These are phyloP conservation scores for Ectropis grisescens DNA, from an alignment of 1,140 invertebrate genomes.

Conservation along the genomic window DNA sequence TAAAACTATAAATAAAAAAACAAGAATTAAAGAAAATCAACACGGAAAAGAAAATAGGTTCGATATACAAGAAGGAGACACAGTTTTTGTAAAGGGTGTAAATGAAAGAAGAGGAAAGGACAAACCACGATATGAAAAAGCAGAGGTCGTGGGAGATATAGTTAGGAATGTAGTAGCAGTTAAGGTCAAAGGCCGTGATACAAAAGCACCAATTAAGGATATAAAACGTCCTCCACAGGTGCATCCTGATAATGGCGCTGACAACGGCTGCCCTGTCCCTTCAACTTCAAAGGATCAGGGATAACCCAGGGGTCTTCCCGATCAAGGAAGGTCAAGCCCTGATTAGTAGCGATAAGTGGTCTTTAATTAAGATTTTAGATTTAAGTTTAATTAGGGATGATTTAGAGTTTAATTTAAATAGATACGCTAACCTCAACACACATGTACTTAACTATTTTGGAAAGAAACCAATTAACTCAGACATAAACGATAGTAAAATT, in stretches of 20 bases:
- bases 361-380: constrained; percentile 12
- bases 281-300: constrained; percentile 12
- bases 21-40: neutral
- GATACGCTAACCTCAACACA: constrained; percentile 3
- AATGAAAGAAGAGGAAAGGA: constrained; percentile 21
- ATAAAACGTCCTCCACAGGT: constrained; percentile 11
- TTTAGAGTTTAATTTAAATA: constrained; percentile 10
- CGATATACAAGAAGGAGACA: constrained; percentile 8
- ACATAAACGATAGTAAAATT: constrained; percentile 3
- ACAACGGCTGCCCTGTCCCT: constrained; percentile 9
- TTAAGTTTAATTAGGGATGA: constrained; percentile 8
- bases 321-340: constrained; percentile 11
- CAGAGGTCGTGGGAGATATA: constrained; percentile 8
- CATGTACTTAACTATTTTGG: constrained; percentile 2
- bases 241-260: constrained; percentile 1
- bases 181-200: constrained; percentile 8
- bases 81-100: constrained; percentile 13
- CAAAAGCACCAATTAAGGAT: constrained; percentile 15
- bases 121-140: constrained; percentile 17
- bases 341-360: constrained; percentile 8
- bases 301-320: constrained; percentile 11
- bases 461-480: constrained; percentile 4
- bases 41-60: neutral
- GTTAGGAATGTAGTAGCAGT: constrained; percentile 13
- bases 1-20: neutral